Percentiles rank a stretch among this genome's conserved stretches.
These are phyloP conservation scores for Panopea generosa DNA, from an alignment of 2,888 invertebrate genomes.

Conservation along the genomic window DNA sequence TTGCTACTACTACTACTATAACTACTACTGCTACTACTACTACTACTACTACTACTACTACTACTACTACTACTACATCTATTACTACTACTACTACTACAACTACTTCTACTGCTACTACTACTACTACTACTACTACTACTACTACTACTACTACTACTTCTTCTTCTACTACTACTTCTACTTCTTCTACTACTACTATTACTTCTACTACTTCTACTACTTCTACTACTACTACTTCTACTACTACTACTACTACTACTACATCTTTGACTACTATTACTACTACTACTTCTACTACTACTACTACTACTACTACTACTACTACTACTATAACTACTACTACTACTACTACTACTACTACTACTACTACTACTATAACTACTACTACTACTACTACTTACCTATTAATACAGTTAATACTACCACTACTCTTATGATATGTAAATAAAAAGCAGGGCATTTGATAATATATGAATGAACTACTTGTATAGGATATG, in stretches of 20 bases:
- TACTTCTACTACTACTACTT: neutral
- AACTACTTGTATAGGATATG: too few species aligned
- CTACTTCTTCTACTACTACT: constrained; percentile 1
- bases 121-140: neutral
- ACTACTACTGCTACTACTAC: neutral
- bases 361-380: constrained; percentile 1
- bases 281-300: constrained; percentile 1
- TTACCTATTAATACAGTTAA: neutral
- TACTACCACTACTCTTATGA: too few species aligned
- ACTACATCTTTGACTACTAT: neutral
- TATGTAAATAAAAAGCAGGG: too few species aligned
- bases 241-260: constrained; percentile 1
- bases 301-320: constrained; percentile 5
- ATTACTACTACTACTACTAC: too few species aligned
- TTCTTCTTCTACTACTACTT: neutral
- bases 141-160: neutral
- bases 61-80: too few species aligned
- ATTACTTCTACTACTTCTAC: constrained; percentile 8
- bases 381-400: constrained; percentile 2
- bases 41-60: neutral
- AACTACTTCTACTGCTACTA: neutral
- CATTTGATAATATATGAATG: too few species aligned
- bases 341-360: constrained; percentile 1
- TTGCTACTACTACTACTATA: neutral
- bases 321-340: neutral